These are phyloP conservation scores for Plectropomus leopardus DNA, from an alignment of 2,113 vertebrate genomes.

Conservation along the genomic window DNA sequence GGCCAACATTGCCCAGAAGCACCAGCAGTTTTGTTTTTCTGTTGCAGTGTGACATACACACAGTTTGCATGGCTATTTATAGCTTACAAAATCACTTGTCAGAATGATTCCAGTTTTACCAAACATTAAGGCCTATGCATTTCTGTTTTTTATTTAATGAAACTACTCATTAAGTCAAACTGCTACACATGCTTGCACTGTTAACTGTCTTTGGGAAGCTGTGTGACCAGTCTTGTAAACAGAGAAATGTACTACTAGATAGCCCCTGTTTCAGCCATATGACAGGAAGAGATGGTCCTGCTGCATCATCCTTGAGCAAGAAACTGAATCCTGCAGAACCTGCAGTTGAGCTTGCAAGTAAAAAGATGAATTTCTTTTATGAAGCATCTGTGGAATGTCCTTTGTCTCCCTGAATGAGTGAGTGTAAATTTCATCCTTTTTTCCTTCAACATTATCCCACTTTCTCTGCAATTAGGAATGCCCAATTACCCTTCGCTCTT, in stretches of 20 bases:
- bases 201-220: conserved; percentile 8
- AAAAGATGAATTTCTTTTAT: not conserved
- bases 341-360: not conserved
- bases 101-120: not conserved
- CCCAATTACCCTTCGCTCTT: not conserved
- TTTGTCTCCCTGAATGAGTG: not conserved
- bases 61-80: not conserved
- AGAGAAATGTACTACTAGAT: conserved; percentile 5
- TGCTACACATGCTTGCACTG: not conserved
- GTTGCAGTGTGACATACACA: not conserved
- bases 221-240: not conserved
- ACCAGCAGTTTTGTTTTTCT: conserved; percentile 12
- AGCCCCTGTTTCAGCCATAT: conserved; percentile 7
- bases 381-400: not conserved
- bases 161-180: not conserved
- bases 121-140: not conserved
- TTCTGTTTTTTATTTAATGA: not conserved
- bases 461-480: conserved; percentile 18
- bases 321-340: conserved; percentile 14
- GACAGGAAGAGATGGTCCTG: conserved; percentile 7
- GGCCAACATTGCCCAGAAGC: not conserved
- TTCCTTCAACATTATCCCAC: not conserved
- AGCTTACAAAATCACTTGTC: not conserved
- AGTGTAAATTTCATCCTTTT: not conserved
- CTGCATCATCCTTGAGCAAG: conserved; percentile 40